These are phyloP conservation scores for Pseudorhiza aurosa DNA, from an alignment of 30 jellyfish, hydroid and myxozoan species.

Conservation along the genomic window DNA sequence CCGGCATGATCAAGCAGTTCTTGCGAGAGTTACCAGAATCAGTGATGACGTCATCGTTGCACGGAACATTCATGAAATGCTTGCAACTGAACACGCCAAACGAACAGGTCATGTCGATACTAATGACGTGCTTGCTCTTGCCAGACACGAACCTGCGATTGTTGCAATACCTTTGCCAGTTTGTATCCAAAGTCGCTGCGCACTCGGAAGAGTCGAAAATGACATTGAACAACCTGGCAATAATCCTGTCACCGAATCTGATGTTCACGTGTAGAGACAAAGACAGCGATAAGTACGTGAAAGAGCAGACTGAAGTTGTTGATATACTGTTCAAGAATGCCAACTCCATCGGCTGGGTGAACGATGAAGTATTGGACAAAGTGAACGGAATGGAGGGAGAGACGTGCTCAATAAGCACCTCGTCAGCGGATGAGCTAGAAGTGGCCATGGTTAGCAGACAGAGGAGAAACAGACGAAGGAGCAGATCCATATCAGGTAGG, in stretches of 20 bases:
- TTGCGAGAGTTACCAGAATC: slow-evolving; percentile 98
- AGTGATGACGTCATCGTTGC: slow-evolving; percentile 62
- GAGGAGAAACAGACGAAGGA: slow-evolving; percentile 70
- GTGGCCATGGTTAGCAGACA: slow-evolving; percentile 34
- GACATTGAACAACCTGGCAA: slow-evolving; percentile 92
- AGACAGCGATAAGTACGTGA: slow-evolving; percentile 82
- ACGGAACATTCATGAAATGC: slow-evolving; percentile 80
- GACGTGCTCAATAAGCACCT: slow-evolving; percentile 71
- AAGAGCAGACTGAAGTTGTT: slow-evolving; percentile 91
- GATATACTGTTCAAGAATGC: slow-evolving; percentile 82
- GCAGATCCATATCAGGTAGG: slow-evolving; percentile 95
- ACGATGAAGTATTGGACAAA: slow-evolving; percentile 74
- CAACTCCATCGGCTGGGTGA: slow-evolving; percentile 79
- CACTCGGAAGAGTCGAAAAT: slow-evolving; percentile 96
- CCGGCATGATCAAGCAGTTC: slow-evolving; percentile 87
- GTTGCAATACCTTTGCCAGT: slow-evolving; percentile 78
- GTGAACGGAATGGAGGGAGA: slow-evolving; percentile 73
- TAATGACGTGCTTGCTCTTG: slow-evolving; percentile 83
- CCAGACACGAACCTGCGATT: slow-evolving; percentile 95
- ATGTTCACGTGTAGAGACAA: slow-evolving; percentile 78
- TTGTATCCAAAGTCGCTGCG: slow-evolving; percentile 84
- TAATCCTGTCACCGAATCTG: slow-evolving; percentile 92
- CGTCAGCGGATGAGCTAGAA: slow-evolving; percentile 98
- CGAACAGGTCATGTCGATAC: slow-evolving; percentile 80
- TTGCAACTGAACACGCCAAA: slow-evolving; percentile 59